These are phyloP conservation scores for Natrix natrix DNA, from an alignment of 2,797 vertebrate genomes.

Conservation along the genomic window DNA sequence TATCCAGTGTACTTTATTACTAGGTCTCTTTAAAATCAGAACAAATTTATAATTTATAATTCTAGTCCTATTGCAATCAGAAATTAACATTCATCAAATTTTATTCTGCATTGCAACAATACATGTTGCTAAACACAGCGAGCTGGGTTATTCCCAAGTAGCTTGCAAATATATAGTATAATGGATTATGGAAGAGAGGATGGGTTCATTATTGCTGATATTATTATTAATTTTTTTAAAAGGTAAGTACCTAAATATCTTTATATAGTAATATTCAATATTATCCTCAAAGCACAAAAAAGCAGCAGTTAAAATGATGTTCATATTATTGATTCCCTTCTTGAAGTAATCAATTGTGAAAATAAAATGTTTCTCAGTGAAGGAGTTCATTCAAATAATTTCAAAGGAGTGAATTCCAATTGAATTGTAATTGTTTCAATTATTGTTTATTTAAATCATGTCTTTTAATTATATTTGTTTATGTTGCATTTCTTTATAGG, in stretches of 20 bases:
- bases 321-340: background rate
- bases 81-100: background rate
- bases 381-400: background rate
- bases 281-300: background rate
- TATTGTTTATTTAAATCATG: background rate
- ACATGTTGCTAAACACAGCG: background rate
- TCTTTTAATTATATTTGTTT: background rate
- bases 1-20: background rate
- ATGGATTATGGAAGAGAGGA: background rate
- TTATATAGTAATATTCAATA: background rate
- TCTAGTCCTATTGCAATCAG: background rate
- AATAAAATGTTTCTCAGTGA: background rate
- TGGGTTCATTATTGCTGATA: background rate
- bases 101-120: background rate
- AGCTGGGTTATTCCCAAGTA: background rate
- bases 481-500: background rate
- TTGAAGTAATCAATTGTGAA: background rate
- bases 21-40: background rate
- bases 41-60: background rate
- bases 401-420: background rate
- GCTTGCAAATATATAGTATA: background rate
- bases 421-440: background rate
- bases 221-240: background rate
- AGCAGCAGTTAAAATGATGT: background rate
- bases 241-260: background rate